Conservation (phyloP, 2,797 vertebrate genomes). For the Tangara arthus region DNA sequence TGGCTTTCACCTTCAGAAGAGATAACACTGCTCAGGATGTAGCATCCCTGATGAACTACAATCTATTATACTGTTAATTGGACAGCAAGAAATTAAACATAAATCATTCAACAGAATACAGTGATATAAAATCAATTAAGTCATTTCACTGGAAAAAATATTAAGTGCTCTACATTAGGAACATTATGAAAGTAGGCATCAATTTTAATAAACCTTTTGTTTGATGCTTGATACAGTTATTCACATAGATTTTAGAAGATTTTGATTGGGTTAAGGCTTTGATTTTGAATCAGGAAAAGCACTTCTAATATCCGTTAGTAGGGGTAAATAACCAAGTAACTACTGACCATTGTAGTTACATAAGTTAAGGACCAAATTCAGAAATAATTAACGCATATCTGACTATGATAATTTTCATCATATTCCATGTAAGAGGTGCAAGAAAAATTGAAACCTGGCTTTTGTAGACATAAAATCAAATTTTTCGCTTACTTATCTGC, state of each 20-base stretch:
- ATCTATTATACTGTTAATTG: conserved; percentile 34
- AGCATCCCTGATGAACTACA: not conserved
- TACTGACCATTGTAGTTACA: not conserved
- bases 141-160: not conserved
- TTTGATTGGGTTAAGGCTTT: not conserved
- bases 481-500: not conserved
- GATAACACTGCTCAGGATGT: not conserved
- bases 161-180: not conserved
- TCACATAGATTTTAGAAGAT: not conserved
- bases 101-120: conserved; percentile 30
- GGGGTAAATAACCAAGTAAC: not conserved
- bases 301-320: not conserved
- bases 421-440: not conserved
- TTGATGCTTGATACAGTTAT: not conserved
- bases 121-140: conserved; percentile 44
- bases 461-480: not conserved
- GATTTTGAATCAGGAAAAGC: not conserved
- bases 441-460: not conserved
- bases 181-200: not conserved
- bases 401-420: not conserved
- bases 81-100: conserved; percentile 15
- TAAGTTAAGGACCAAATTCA: not conserved
- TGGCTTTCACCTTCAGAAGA: conserved; percentile 13
- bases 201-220: not conserved
- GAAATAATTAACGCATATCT: not conserved